Evolutionary conservation across 2,797 vertebrate genomes (phyloP), one percentile per base, ranked within the genome.

Genomic region (Lacerta agilis): DNA sequence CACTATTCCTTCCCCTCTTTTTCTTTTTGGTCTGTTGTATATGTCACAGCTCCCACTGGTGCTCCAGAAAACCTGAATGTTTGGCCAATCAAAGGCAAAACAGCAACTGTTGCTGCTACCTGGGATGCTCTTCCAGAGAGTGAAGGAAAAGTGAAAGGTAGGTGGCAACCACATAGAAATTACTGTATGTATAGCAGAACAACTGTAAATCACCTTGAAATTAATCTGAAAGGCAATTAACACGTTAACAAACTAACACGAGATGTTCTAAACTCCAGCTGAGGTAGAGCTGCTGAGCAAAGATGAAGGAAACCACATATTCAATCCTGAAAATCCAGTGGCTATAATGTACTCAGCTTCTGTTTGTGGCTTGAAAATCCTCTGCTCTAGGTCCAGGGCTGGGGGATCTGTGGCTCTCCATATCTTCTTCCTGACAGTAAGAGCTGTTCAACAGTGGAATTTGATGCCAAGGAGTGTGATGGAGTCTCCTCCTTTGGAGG

Each of bases 61-160:
- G 98, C 98, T 89, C 99, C 99, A 49, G 98, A 99, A 94, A 98
- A 99, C 96, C 97, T 99, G 90, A 97, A 98, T 25, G 98, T 99
- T 89, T 98, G 98, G 95, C 98, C 98, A 3, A 94, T 99, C n/a
- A 96, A 97, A 89, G 98, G 98, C 84, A 98, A 99, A 94, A 97
- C 97, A 69, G 98, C 98, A 0, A 98, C 98, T 76, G 98, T 98
- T 84, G 97, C 96, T 61, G 98, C 97, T 78, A 98, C 98, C 76
- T 99, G 99, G 99, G 98, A 99, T 85, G 97, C 97, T 25, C 98
- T 99, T 81, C 97, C 98, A 82, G 98, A 99, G 93, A 97, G 97
- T 0, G 98, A 98, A 94, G 99, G 99, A 75, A 98, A 97, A 94
- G 98, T 99, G 92, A 98, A 97, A 99, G 99, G 99, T 99, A 94